Evolutionary conservation across 1,140 invertebrate genomes (phyloP).

Genomic region (Drosophila paulistorum): DNA sequence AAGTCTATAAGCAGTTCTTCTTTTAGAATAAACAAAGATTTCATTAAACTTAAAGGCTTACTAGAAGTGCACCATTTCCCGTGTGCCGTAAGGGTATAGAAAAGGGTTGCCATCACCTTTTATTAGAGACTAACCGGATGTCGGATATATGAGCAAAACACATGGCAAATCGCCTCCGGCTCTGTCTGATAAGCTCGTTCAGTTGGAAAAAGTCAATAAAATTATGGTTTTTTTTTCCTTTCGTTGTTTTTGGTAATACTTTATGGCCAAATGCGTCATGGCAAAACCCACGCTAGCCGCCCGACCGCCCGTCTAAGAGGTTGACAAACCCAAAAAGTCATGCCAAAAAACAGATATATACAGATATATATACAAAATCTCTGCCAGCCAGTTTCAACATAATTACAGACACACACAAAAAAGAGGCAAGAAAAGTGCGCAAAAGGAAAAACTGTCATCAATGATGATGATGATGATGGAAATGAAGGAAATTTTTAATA

Average conservation of each 20-base stretch:
- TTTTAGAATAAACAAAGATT: too few relatives aligned
- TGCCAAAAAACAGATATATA: conserved; percentile 40
- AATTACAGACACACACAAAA: conserved; percentile 54
- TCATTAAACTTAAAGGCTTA: too few relatives aligned
- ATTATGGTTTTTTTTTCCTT: conserved; percentile 1
- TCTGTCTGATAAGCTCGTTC: conserved; percentile 45
- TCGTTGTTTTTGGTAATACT: conserved; percentile 11
- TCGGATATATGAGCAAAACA: conserved; percentile 42
- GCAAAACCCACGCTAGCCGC: conserved; percentile 33
- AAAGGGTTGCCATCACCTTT: conserved; percentile 5
- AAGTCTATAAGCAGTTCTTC: too few relatives aligned
- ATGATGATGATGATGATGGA: conserved; percentile 9
- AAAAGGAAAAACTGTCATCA: conserved; percentile 13
- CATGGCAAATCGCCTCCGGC: conserved; percentile 35
- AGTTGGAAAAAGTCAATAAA: conserved; percentile 16
- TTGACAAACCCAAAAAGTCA: conserved; percentile 48
- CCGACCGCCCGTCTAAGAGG: conserved; percentile 30
- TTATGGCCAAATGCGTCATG: conserved; percentile 46
- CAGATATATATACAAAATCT: not conserved
- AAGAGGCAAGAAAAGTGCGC: conserved; percentile 51
- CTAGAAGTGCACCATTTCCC: not conserved
- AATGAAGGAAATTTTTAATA: not conserved
- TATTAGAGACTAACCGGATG: conserved; percentile 42
- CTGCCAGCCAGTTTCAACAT: conserved; percentile 61
- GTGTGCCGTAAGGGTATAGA: not conserved